Base-by-base conservation (phyloP, 2,888 invertebrate genomes). In the Protophormia terraenovae region DNA sequence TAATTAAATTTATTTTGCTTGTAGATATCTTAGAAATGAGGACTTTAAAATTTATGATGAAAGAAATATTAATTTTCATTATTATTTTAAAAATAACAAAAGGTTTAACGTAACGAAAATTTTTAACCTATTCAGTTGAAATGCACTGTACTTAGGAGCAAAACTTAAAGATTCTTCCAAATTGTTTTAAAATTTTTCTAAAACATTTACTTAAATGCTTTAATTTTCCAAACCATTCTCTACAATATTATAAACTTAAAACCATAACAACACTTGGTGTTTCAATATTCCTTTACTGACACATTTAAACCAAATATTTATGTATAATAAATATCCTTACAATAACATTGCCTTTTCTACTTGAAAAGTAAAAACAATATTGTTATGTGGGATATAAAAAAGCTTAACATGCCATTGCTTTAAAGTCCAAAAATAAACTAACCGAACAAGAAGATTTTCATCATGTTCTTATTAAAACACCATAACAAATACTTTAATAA, bases 401-500 rank as follows among this genome's bases (percentile, higher is more conserved):
- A 47, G 47, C 47, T 47, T 47, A 47, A 47, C 7, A 19, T 47
- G 47, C 10, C 19, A 47, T 47, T 47, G 47, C 47, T 47, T 10
- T 19, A 19, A 47, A 47, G 47, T 19, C 47, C 47, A 47, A 47
- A 10, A 1, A n/a, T n/a, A 38, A 8, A 38, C 3, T 38, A 38
- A 38, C 14, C 38, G 19, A 47, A 6, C 12, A 35, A 53, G 53
- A 14, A 32, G 69, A 69, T 69, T 53, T 69, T 47, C 53, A 22
- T 22, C 14, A 38, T 41, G 41, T 55, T 10, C 55, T 29, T 53
- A 55, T 53, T 14, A 55, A 38, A 69, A n/a, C 12, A 22, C 35
- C 38, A 38, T 32, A 69, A 22, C 53, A 53, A 69, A 69, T 53
- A 22, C 50, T 69, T 35, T 69, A 69, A 53, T 50, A 69, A 50